Evolutionary conservation across 2,888 invertebrate species (phyloP), one percentile per base, ranked within the genome.

Genomic region (Odontocerum albicorne): DNA sequence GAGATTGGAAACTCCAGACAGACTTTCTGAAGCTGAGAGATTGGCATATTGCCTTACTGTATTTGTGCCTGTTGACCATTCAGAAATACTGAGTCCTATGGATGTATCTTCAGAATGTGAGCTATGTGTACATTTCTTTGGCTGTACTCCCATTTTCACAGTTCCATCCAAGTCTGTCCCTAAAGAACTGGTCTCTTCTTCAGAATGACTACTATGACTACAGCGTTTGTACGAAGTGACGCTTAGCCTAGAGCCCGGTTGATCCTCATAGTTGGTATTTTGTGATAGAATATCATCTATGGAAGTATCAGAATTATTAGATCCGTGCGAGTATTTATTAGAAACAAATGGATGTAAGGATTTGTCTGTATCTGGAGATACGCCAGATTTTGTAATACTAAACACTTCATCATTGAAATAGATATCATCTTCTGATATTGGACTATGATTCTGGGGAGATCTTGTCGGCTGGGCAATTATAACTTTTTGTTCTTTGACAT

Each of bases 101-200:
- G 92, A 92, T 0, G 92, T 92, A 65, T 92, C 92, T 70, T 92
- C 91, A 4, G 91, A 90, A 71, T 90, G 90, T 0, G 90, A 87
- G 64, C 90, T 87, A 63, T 90, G 88, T 0, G 90, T 90, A 66
- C 89, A 90, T 67, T 88, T 90, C 65, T 88, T 88, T 57, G 86
- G 88, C 63, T 88, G 88, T 15, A 90, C 68, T 1, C 87, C 90
- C 66, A 88, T 86, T 68, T 88, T 84, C 0, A 91, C 90, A 0
- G 91, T 91, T 13, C 90, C 90, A 66, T 90, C 91, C 27, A 89
- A 75, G 65, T 89, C 89, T 1, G 89, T 89, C 1, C 88, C 89
- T 65, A 87, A 80, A 1, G 87, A 87, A 66, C 87, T 87, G 1
- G 87, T 87, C 68, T 87, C 87, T 65, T 84, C 84, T 66, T 87